These are phyloP conservation scores for Oopsacas minuta DNA, from an alignment of 37 sponge, comb jelly and placozoan species.

Conservation along the genomic window DNA sequence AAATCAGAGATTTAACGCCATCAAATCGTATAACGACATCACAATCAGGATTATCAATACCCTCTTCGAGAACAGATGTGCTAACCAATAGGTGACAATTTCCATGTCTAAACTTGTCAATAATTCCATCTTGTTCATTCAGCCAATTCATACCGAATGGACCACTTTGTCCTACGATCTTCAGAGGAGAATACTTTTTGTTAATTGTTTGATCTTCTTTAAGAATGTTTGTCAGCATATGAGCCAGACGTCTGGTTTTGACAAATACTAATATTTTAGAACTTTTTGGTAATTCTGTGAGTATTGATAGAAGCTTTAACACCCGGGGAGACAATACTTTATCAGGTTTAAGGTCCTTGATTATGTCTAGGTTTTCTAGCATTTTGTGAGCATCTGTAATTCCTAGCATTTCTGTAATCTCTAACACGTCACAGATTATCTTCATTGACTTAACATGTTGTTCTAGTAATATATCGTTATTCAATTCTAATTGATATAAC, in stretches of 20 bases:
- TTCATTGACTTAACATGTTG: background rate
- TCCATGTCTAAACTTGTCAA: conserved; percentile 28
- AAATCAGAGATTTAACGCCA: conserved; percentile 39
- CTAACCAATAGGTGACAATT: conserved; percentile 41
- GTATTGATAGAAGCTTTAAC: background rate
- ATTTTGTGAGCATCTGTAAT: background rate
- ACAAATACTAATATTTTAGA: background rate
- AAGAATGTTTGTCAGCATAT: background rate
- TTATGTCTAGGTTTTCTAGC: background rate
- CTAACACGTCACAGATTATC: background rate
- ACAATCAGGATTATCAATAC: conserved; percentile 53
- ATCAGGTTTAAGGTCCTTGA: background rate
- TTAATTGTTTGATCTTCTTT: background rate
- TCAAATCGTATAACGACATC: conserved; percentile 54
- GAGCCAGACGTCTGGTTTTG: background rate
- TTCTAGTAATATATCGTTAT: background rate
- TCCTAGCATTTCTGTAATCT: background rate
- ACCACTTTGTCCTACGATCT: background rate
- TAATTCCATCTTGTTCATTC: conserved; percentile 29
- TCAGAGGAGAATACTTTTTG: background rate
- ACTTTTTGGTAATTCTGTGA: background rate
- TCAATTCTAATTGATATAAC: background rate
- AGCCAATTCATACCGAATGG: background rate
- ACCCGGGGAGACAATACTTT: background rate
- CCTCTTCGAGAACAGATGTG: conserved; percentile 60